Base-by-base conservation (phyloP, 2,888 invertebrate species). In the Anoplius nigerrimus region DNA sequence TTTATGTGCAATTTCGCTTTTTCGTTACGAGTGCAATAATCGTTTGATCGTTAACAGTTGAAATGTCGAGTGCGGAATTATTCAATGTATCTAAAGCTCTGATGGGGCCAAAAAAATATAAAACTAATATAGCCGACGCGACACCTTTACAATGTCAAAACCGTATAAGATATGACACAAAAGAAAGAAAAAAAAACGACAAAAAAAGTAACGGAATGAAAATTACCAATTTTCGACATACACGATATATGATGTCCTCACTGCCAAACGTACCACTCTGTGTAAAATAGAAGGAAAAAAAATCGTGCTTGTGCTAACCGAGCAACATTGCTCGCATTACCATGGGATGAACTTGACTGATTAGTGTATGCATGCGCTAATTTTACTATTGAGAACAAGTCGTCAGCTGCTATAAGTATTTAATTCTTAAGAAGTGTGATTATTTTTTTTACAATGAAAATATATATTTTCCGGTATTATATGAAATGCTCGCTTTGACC, bases 401-500 rank as follows among this genome's bases (percentile, higher is more conserved):
- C 81, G 81, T 82, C 83, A 86, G 83, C 85, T 86, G 87, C 86
- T 87, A 83, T 82, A 83, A 83, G 84, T 84, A 86, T 87, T 87
- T 86, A 87, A 86, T 87, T 87, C 82, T 86, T 87, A 87, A 87
- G 86, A 80, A 87, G 85, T 82, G 87, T 83, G 84, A 86, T 87
- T 87, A 88, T 88, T 88, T 88, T 88, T 88, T 87, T 87, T 86
- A 87, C 85, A 73, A 85, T 79, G 81, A 86, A 85, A 86, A 87
- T 87, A 87, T 87, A 87, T 88, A 88, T 88, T 87, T 88, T 88
- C 86, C 87, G 82, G 85, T 84, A 86, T 88, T 86, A 87, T 88
- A 87, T 88, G 88, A 87, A 88, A 88, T 81, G 87, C 87, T 85
- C 84, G 86, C 85, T 82, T 81, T 76, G 80, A 79, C 68, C 51